Percentiles rank a stretch among this genome's conserved stretches.
These are phyloP conservation scores for Drosophila diplacantha DNA, from an alignment of 2,888 invertebrate species.

Conservation along the genomic window DNA sequence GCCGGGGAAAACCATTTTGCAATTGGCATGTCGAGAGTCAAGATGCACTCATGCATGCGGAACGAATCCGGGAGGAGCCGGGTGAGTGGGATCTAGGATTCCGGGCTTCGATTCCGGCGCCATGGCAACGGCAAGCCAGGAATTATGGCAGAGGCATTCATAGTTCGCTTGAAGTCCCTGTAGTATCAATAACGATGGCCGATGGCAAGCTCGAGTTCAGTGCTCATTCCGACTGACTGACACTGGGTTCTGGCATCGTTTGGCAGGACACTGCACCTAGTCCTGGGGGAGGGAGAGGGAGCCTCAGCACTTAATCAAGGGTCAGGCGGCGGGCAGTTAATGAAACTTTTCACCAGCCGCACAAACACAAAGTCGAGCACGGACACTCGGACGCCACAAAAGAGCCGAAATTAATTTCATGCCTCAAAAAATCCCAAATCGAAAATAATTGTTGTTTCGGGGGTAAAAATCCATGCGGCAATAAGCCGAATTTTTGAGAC, in stretches of 20 bases:
- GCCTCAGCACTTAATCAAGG: constrained; percentile 34
- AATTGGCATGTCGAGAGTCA: constrained; percentile 66
- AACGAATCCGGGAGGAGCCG: constrained; percentile 25
- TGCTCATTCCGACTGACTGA: constrained; percentile 33
- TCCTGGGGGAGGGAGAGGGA: constrained; percentile 2
- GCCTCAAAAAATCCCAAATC: constrained; percentile 66
- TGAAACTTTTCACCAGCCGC: constrained; percentile 34
- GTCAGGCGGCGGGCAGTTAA: constrained; percentile 37
- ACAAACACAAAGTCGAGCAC: constrained; percentile 16
- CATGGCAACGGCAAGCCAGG: constrained; percentile 27
- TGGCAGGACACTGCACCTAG: neutral
- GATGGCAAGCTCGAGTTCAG: constrained; percentile 10
- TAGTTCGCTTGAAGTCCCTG: neutral
- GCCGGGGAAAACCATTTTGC: constrained; percentile 49
- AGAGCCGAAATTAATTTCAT: constrained; percentile 71
- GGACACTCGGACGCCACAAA: constrained; percentile 28
- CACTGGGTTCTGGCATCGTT: neutral
- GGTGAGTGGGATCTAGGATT: neutral
- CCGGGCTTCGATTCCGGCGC: neutral
- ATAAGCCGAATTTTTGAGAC: constrained; percentile 39
- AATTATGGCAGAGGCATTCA: constrained; percentile 27
- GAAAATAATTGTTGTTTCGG: constrained; percentile 62
- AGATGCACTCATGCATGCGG: constrained; percentile 61
- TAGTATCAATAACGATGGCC: constrained; percentile 24
- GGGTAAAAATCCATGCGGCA: constrained; percentile 25